phyloP scores from a whole-genome alignment of 2,888 invertebrate genomes.

The Acleris laterana region DNA sequence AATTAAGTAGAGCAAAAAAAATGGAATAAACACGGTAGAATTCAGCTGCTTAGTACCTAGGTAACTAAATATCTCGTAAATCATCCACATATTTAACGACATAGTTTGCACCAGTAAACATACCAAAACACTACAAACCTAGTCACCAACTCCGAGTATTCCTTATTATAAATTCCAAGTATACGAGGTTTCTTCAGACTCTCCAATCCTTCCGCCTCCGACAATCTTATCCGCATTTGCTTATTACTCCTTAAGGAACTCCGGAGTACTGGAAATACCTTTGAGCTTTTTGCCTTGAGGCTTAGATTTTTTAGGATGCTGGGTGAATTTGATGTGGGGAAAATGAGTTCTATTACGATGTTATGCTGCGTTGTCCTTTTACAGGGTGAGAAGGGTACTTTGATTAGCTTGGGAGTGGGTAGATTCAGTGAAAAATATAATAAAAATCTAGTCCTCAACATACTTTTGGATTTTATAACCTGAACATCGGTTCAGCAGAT shows the following conservation, averaged over 20 bases:
- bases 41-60: no score
- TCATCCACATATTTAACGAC: no score
- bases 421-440: no score
- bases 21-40: no score
- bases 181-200: conserved; percentile 21
- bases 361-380: background rate
- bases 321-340: background rate
- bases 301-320: background rate
- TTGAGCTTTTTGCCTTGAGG: conserved; percentile 26
- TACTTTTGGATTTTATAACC: no score
- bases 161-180: conserved; percentile 23
- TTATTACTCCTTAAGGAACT: conserved; percentile 43
- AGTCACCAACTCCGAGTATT: background rate
- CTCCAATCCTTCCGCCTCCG: conserved; percentile 40
- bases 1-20: no score
- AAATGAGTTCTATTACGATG: background rate
- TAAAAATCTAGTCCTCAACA: no score
- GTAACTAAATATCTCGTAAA: no score
- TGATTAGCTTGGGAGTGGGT: no score
- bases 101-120: no score
- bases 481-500: no score
- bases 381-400: no score
- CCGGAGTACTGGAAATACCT: conserved; percentile 35
- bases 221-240: conserved; percentile 41
- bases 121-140: background rate